A percentile compares a stretch with the other conserved stretches of the same genome.
These are phyloP conservation scores for Sander vitreus DNA, from an alignment of 2,113 vertebrate genomes.

Conservation along the genomic window DNA sequence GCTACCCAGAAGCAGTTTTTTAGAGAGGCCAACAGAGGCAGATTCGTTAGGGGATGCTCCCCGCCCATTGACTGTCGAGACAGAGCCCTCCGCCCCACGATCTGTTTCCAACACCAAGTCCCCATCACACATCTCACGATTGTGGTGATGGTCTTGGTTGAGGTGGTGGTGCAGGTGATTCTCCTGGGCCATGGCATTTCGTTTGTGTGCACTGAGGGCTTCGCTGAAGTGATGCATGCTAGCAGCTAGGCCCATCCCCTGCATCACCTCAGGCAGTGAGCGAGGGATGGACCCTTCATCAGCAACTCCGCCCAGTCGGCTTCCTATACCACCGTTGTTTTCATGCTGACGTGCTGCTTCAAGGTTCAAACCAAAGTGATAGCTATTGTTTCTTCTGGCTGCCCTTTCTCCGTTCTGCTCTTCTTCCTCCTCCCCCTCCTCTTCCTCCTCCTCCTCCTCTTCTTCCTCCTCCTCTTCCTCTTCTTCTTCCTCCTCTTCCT, in stretches of 20 bases:
- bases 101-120: slow-evolving; percentile 95
- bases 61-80: slow-evolving; percentile 90
- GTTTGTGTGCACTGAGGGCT: slow-evolving; percentile 96
- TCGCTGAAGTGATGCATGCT: slow-evolving; percentile 99
- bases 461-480: slow-evolving; percentile 98
- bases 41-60: slow-evolving; percentile 97
- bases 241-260: slow-evolving; percentile 96
- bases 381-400: slow-evolving; percentile 89
- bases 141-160: slow-evolving; percentile 75
- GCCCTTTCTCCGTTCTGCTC: slow-evolving; percentile 91
- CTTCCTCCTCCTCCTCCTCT: slow-evolving; percentile 93
- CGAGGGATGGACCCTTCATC: slow-evolving; percentile 88
- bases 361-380: slow-evolving; percentile 94
- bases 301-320: slow-evolving; percentile 70
- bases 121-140: slow-evolving; percentile 92
- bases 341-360: slow-evolving; percentile 95
- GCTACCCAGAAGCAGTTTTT: slow-evolving; percentile 98
- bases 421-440: slow-evolving; percentile 91
- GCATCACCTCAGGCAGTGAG: slow-evolving; percentile 96
- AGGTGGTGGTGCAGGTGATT: slow-evolving; percentile 89
- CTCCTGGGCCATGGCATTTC: slow-evolving; percentile 91
- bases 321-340: slow-evolving; percentile 87
- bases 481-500: slow-evolving; percentile 95
- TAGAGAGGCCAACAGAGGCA: slow-evolving; percentile 94
- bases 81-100: slow-evolving; percentile 91